Conservation (phyloP, 92 coral and sea anemone genomes). For the Pocillopora meandrina region DNA sequence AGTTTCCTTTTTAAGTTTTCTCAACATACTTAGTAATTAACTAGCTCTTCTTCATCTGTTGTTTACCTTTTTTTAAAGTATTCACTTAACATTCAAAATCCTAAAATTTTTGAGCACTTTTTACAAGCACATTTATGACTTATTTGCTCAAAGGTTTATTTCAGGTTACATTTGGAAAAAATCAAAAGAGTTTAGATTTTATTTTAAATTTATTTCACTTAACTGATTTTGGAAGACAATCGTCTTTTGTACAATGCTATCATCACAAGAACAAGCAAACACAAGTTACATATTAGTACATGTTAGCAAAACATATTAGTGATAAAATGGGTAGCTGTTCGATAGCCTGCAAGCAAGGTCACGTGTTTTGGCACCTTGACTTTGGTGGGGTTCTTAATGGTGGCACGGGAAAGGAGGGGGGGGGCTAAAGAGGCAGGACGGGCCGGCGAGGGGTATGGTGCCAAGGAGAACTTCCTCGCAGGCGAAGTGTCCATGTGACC, state of each 20-base stretch:
- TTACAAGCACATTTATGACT: not conserved
- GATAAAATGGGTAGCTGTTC: not conserved
- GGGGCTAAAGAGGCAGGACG: no score
- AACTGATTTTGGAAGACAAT: slow-evolving; percentile 63
- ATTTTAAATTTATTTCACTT: slow-evolving; percentile 41
- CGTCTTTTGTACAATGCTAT: slow-evolving; percentile 61
- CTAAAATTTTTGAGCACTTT: not conserved
- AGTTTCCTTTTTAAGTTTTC: not conserved
- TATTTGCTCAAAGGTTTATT: not conserved
- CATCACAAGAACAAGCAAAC: slow-evolving; percentile 35
- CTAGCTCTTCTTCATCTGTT: not conserved
- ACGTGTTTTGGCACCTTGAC: no score
- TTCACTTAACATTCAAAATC: not conserved
- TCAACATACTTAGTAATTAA: not conserved
- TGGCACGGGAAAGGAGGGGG: no score
- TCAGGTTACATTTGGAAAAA: no score
- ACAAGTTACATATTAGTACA: slow-evolving; percentile 15
- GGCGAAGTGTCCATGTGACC: no score
- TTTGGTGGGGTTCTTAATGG: no score
- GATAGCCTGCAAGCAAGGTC: no score
- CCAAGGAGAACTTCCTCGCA: no score
- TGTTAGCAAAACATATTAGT: not conserved
- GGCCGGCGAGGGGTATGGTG: no score
- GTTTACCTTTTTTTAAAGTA: not conserved
- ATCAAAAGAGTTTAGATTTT: not conserved